A percentile compares a stretch with the other conserved stretches of the same genome.
Conservation (phyloP, 2,113 vertebrate genomes). For the Rhodinocichla rosea region DNA sequence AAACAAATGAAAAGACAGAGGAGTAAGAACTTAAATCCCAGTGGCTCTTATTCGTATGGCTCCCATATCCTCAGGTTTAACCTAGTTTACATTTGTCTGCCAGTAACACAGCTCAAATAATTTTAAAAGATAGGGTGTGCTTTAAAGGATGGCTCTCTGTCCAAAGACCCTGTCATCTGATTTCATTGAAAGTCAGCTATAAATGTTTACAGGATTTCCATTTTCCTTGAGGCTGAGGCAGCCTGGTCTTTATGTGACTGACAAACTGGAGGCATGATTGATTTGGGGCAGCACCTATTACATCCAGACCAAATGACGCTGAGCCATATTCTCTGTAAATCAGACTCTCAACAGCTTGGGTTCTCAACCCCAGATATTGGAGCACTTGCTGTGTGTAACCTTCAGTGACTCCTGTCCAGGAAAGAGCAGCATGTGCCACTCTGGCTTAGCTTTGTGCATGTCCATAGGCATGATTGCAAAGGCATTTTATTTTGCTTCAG, state of each 20-base stretch:
- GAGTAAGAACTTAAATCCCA: background rate
- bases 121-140: background rate
- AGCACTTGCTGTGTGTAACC: background rate
- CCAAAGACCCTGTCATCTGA: background rate
- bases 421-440: background rate
- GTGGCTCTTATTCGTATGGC: background rate
- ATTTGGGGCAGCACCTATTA: background rate
- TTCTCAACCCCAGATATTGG: background rate
- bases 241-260: background rate
- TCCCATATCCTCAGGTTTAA: background rate
- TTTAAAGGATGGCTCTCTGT: background rate
- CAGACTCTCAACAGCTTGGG: background rate
- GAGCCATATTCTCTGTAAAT: background rate
- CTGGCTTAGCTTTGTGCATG: background rate
- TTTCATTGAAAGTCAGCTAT: conserved; percentile 16
- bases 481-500: background rate
- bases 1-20: background rate
- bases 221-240: background rate
- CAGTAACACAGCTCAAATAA: background rate
- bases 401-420: background rate
- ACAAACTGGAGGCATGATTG: background rate
- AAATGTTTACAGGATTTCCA: background rate
- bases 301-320: background rate
- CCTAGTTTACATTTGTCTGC: background rate
- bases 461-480: background rate